Evolutionary conservation across 1,140 invertebrate species (phyloP), one percentile per base, ranked within the genome.

Genomic region (Augochlora pura): DNA sequence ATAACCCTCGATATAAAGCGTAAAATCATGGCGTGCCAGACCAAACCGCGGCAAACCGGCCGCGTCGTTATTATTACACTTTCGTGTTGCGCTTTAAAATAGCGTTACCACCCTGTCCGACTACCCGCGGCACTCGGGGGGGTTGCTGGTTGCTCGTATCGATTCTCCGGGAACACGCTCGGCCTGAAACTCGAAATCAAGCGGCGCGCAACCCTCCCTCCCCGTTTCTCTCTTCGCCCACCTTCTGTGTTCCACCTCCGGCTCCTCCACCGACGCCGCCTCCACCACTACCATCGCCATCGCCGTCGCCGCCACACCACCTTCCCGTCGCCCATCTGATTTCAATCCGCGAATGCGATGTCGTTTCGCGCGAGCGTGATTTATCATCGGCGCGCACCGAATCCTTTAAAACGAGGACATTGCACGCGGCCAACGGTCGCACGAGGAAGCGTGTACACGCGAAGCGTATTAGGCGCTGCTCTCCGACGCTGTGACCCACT

Each of bases 11-110:
- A 46, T 10, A 46, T 46, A 46, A 46, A 10, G 42, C 14, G 42
- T 12, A 3, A 46, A 46, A 10, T 46, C 42, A 14, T 2, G 10
- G 42, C 10, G 42, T 12, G 14, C 10, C 10, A 12, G 10, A 10
- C 14, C 42, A 46, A 46, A 46, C 42, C 42, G 42, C 42, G 10
- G 10, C 10, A 46, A 46, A 46, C 9, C 12, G 2, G 54, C 7
- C 54, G 21, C 21, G 69, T 32, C 38, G 77, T 79, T 79, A 79
- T 74, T 79, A 79, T 79, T 79, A 79, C 70, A 49, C 71, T 79
- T 67, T 74, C 77, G 70, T 74, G 77, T 74, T 38, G 70, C 70
- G 70, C 77, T 74, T 67, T 67, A 67, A 79, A 79, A 79, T 79
- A 79, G 77, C 77, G 66, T 79, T 65, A 54, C 46, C 23, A 49